phyloP scores from a whole-genome alignment of 1,140 invertebrate genomes.

The Anoplophora glabripennis region DNA sequence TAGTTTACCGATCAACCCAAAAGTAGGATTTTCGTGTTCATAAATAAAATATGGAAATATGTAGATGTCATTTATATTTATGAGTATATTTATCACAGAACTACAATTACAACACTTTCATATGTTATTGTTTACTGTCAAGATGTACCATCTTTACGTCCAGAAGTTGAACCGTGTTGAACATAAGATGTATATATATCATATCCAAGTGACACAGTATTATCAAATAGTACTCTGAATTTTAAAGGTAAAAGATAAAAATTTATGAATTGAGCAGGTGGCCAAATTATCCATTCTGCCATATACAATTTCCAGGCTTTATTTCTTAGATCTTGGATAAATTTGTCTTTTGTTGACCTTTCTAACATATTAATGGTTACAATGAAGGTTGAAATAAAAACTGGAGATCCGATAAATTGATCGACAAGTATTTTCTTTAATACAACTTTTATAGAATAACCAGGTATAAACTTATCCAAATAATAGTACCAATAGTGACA shows the following conservation, averaged over 20 bases:
- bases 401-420: constrained; percentile 83
- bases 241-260: constrained; percentile 83
- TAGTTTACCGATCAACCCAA: too few relatives aligned
- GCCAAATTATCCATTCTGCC: constrained; percentile 83
- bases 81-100: too few relatives aligned
- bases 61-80: too few relatives aligned
- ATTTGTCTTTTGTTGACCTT: constrained; percentile 58
- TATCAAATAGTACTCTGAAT: constrained; percentile 88
- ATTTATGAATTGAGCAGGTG: constrained; percentile 80
- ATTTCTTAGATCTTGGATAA: constrained; percentile 68
- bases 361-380: constrained; percentile 73
- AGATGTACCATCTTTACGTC: too few relatives aligned
- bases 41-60: too few relatives aligned
- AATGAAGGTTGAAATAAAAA: constrained; percentile 81
- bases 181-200: constrained; percentile 91
- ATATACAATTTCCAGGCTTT: constrained; percentile 79
- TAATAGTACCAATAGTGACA: constrained; percentile 83
- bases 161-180: constrained; percentile 56
- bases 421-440: constrained; percentile 84
- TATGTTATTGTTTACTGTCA: too few relatives aligned
- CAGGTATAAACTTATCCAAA: constrained; percentile 68
- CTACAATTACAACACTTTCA: too few relatives aligned
- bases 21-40: too few relatives aligned
- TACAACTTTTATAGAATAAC: constrained; percentile 66
- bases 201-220: constrained; percentile 84